Evolutionary conservation across 2,113 vertebrate genomes (phyloP).

Genomic region (Leptocoma aspasia): DNA sequence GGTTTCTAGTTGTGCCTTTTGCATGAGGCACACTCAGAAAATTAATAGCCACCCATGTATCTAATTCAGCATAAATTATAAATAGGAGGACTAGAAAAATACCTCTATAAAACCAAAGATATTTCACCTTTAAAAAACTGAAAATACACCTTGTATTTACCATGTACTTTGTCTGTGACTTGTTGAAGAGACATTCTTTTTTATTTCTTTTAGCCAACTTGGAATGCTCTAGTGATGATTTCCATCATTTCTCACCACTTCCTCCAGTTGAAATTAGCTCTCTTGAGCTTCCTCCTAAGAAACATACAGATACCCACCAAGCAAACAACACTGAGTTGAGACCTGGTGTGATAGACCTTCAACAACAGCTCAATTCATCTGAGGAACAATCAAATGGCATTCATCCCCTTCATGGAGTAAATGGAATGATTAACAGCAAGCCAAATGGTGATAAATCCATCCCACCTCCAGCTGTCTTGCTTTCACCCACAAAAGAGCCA

Average conservation of each 20-base stretch:
- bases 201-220: conserved; percentile 65
- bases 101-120: background rate
- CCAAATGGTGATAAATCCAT: conserved; percentile 47
- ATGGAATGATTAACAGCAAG: conserved; percentile 72
- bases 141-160: background rate
- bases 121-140: background rate
- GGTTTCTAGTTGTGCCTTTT: background rate
- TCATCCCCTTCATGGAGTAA: conserved; percentile 62
- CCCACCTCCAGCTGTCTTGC: conserved; percentile 60
- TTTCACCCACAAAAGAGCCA: conserved; percentile 82
- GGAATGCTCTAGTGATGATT: conserved; percentile 78
- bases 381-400: conserved; percentile 69
- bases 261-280: conserved; percentile 82
- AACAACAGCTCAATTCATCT: conserved; percentile 54
- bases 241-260: conserved; percentile 77
- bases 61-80: background rate
- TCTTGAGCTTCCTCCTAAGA: conserved; percentile 83
- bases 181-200: background rate
- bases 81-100: background rate
- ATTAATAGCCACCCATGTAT: background rate
- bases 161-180: background rate
- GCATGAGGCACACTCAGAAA: background rate
- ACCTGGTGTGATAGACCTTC: conserved; percentile 70
- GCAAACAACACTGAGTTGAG: conserved; percentile 77
- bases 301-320: conserved; percentile 71